These are phyloP conservation scores for Leucoraja erinaceus DNA, from an alignment of 2,113 vertebrate species.

Conservation along the genomic window DNA sequence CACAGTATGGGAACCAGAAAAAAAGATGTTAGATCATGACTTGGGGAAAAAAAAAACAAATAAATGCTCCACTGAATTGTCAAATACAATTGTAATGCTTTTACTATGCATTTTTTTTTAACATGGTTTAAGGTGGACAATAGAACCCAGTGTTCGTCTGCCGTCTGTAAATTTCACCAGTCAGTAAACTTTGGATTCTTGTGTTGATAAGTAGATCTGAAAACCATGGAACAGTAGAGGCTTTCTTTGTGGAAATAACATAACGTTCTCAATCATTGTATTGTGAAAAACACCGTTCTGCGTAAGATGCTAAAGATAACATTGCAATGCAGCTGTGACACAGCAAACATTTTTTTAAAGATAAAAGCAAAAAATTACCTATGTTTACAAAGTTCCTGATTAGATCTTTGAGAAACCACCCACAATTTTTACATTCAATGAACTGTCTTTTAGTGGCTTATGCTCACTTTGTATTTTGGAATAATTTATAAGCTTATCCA, in stretches of 20 bases:
- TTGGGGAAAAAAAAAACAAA: not conserved
- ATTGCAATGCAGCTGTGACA: not conserved
- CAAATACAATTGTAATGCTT: not conserved
- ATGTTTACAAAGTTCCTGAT: not conserved
- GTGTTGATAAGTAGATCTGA: not conserved
- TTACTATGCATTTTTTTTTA: slow-evolving; percentile 18
- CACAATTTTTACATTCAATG: not conserved
- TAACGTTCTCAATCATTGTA: not conserved
- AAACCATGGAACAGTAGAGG: not conserved
- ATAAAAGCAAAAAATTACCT: not conserved
- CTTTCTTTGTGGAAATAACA: slow-evolving; percentile 15
- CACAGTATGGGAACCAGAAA: slow-evolving; percentile 18
- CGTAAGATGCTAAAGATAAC: not conserved
- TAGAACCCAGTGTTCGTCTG: slow-evolving; percentile 3
- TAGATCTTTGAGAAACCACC: not conserved
- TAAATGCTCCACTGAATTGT: not conserved
- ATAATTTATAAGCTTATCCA: not conserved
- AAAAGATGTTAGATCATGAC: slow-evolving; percentile 8
- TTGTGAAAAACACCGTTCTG: slow-evolving; percentile 16
- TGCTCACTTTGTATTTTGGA: not conserved
- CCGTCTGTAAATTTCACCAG: not conserved
- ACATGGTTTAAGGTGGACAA: not conserved
- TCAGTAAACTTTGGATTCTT: slow-evolving; percentile 19
- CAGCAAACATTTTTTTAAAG: not conserved
- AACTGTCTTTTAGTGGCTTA: not conserved